phyloP scores from a whole-genome alignment of 2,797 vertebrate species.

The Tokudaia tokunoshimensis region DNA sequence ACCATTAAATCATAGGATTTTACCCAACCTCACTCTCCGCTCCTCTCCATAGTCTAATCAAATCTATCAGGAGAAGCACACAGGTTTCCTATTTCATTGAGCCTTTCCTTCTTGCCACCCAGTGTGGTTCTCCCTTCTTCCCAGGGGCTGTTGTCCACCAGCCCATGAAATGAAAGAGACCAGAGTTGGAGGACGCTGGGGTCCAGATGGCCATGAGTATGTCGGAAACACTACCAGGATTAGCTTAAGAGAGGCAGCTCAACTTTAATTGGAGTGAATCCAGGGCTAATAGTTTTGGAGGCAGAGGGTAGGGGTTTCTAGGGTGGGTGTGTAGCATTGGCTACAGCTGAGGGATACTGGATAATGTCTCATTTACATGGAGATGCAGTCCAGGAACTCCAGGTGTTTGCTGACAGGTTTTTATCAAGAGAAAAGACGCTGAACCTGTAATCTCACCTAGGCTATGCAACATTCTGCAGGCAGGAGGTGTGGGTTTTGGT shows the following conservation, averaged over 20 bases:
- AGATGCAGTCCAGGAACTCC: too few relatives aligned
- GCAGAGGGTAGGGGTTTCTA: too few relatives aligned
- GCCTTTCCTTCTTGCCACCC: neutral
- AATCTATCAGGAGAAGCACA: neutral
- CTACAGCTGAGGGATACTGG: too few relatives aligned
- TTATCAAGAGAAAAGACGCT: too few relatives aligned
- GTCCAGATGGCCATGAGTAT: neutral
- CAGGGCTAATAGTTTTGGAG: neutral
- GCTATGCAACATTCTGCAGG: too few relatives aligned
- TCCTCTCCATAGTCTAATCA: neutral
- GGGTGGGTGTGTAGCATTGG: too few relatives aligned
- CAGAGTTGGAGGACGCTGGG: neutral
- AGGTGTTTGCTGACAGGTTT: too few relatives aligned
- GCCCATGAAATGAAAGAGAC: neutral
- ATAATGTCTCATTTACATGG: too few relatives aligned
- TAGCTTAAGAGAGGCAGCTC: neutral
- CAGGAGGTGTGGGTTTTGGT: too few relatives aligned
- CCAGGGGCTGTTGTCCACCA: neutral
- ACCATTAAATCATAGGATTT: too few relatives aligned
- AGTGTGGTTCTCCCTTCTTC: too few relatives aligned
- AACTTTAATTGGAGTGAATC: neutral
- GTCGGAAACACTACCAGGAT: neutral
- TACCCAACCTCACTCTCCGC: neutral
- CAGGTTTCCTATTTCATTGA: neutral
- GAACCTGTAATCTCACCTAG: too few relatives aligned